phyloP scores from a whole-genome alignment of 2,888 invertebrate species.

The Copidosoma aretas region DNA sequence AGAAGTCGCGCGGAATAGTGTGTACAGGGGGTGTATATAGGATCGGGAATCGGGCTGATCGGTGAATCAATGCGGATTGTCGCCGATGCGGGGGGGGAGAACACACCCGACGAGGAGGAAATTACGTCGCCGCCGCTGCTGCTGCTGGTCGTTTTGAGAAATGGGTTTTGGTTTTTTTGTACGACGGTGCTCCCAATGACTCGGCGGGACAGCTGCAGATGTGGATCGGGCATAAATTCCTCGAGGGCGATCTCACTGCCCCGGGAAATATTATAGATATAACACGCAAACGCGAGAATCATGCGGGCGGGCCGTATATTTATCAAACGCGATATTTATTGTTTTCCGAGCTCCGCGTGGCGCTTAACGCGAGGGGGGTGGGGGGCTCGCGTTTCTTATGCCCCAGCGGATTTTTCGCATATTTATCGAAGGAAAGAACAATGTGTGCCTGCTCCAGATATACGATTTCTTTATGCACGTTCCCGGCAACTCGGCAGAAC shows the following conservation, averaged over 20 bases:
- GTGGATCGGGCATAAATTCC: neutral
- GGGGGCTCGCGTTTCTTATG: neutral
- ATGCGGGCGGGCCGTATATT: too few relatives aligned
- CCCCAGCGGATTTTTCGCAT: neutral
- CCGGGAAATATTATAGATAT: too few relatives aligned
- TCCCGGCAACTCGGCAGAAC: neutral
- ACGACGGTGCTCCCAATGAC: neutral
- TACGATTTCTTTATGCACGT: neutral
- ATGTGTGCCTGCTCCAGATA: neutral
- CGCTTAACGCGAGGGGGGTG: too few relatives aligned
- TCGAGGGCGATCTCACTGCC: neutral
- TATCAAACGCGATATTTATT: too few relatives aligned
- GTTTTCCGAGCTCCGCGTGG: too few relatives aligned
- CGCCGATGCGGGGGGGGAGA: too few relatives aligned
- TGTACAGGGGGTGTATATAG: neutral
- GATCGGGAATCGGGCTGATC: neutral
- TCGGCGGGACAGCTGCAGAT: neutral
- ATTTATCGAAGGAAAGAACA: neutral
- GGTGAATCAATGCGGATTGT: neutral
- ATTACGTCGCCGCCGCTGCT: neutral
- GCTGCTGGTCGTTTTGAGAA: neutral
- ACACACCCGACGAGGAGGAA: too few relatives aligned
- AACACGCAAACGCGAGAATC: too few relatives aligned
- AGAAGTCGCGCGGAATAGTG: neutral
- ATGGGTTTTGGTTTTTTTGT: neutral